These are phyloP conservation scores for Chesias legatella DNA, from an alignment of 2,888 invertebrate genomes.

Conservation along the genomic window DNA sequence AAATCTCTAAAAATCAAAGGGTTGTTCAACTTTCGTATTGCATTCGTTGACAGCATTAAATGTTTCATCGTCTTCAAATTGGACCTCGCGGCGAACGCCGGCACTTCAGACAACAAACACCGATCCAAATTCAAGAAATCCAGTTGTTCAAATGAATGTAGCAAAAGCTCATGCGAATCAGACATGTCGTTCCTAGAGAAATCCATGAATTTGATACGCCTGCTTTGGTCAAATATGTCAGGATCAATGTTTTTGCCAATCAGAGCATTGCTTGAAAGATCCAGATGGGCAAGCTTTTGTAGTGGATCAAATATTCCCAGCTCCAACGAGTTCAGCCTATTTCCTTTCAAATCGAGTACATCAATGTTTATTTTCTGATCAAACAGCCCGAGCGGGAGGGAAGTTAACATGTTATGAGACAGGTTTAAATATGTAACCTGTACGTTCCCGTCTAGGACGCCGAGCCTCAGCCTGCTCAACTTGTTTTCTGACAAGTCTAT, in stretches of 20 bases:
- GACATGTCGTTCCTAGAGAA: constrained; percentile 55
- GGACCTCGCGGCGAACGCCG: constrained; percentile 42
- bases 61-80: constrained; percentile 54
- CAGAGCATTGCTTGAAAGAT: constrained; percentile 47
- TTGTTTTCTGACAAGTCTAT: constrained; percentile 53
- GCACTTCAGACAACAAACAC: constrained; percentile 50
- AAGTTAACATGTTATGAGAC: constrained; percentile 44
- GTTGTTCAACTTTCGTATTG: constrained; percentile 42
- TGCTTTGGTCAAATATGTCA: constrained; percentile 40
- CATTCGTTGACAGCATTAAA: constrained; percentile 51
- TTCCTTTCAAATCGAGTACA: constrained; percentile 49
- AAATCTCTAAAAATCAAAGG: constrained; percentile 40
- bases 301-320: constrained; percentile 47
- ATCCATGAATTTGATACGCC: constrained; percentile 41
- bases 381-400: constrained; percentile 48
- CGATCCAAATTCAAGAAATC: constrained; percentile 44
- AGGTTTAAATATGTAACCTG: constrained; percentile 45
- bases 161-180: constrained; percentile 36
- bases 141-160: constrained; percentile 39
- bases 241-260: constrained; percentile 40
- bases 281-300: constrained; percentile 41
- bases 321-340: constrained; percentile 37
- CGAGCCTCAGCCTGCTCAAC: constrained; percentile 42
- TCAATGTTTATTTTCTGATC: constrained; percentile 45
- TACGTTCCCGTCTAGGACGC: constrained; percentile 43